phyloP scores from a whole-genome alignment of 2,113 vertebrate species.

The Psittacula cyanocephala region DNA sequence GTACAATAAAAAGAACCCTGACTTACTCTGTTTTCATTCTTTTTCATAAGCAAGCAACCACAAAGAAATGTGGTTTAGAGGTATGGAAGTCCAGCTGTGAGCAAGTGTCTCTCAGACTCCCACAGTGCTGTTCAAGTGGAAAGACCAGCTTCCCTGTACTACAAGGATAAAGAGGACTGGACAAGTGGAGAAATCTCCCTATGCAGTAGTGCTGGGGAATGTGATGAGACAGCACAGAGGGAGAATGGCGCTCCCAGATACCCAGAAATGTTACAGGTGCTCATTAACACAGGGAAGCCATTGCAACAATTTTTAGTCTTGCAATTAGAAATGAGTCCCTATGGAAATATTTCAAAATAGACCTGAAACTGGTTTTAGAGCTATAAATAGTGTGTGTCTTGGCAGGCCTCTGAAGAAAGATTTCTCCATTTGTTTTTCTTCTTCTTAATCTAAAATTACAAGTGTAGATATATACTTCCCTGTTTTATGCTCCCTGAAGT shows the following conservation, averaged over 20 bases:
- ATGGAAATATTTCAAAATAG: constrained; percentile 35
- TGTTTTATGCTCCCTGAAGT: neutral
- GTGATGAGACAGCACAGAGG: neutral
- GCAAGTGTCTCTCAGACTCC: neutral
- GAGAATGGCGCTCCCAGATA: neutral
- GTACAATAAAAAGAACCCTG: neutral
- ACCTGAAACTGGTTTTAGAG: constrained; percentile 7
- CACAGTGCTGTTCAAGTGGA: neutral
- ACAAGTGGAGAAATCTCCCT: neutral
- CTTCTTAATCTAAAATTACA: constrained; percentile 14
- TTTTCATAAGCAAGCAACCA: neutral
- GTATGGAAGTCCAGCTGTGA: neutral
- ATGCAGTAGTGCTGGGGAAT: neutral
- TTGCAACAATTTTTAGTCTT: neutral
- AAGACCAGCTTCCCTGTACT: neutral
- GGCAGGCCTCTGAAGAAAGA: constrained; percentile 10
- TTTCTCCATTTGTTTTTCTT: constrained; percentile 30
- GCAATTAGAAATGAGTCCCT: neutral
- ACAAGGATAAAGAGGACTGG: neutral
- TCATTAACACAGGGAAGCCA: constrained; percentile 7
- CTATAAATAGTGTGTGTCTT: constrained; percentile 1
- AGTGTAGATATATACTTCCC: neutral
- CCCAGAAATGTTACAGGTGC: neutral
- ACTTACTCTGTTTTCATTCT: neutral
- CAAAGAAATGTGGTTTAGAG: neutral